Conservation (phyloP, 2,797 vertebrate species). For the Eulemur mongoz region DNA sequence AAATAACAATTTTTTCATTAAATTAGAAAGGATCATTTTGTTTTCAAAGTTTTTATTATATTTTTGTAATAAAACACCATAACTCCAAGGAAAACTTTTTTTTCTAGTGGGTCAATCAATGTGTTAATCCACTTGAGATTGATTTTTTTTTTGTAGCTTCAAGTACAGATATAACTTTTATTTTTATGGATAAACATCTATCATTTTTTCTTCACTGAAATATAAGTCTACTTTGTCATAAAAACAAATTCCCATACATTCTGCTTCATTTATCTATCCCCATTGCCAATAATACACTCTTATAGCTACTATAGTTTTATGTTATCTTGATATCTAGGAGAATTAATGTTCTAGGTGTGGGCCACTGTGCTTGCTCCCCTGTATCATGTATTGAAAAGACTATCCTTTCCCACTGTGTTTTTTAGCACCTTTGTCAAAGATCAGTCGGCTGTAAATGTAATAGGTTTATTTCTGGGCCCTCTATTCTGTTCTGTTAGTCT, state of each 20-base stretch:
- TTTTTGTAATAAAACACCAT: too few species aligned
- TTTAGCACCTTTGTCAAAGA: neutral
- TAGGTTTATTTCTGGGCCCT: neutral
- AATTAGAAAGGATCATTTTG: too few species aligned
- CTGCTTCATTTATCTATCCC: neutral
- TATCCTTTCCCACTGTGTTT: neutral
- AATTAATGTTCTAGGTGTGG: neutral
- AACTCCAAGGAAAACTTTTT: too few species aligned
- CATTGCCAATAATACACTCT: neutral
- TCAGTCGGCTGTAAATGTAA: neutral
- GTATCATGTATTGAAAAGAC: neutral
- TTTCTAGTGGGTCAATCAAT: too few species aligned
- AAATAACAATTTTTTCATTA: too few species aligned
- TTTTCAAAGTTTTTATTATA: too few species aligned
- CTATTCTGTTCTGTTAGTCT: neutral
- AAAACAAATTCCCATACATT: neutral
- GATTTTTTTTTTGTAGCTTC: neutral
- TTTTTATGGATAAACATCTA: neutral
- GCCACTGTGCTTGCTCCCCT: too few species aligned
- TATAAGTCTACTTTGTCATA: neutral
- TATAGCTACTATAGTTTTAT: neutral
- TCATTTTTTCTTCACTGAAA: neutral
- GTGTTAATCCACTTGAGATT: neutral
- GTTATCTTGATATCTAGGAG: neutral
- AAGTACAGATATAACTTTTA: neutral